These are phyloP conservation scores for Metopolophium dirhodum DNA, from an alignment of 1,140 invertebrate genomes.

Conservation along the genomic window DNA sequence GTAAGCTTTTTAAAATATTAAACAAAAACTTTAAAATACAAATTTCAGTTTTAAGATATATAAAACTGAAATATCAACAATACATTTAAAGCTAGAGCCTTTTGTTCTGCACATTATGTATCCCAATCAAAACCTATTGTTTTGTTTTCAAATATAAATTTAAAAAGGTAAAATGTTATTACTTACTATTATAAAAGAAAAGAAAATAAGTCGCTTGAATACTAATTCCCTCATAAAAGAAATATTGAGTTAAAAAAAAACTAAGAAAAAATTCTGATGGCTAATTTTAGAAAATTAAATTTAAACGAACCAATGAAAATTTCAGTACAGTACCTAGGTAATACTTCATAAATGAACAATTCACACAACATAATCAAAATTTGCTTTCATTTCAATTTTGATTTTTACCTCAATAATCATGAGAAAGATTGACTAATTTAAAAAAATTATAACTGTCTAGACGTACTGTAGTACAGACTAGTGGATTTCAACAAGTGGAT, in stretches of 20 bases:
- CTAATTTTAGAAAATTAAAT: neutral
- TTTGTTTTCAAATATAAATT: neutral
- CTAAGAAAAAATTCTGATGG: neutral
- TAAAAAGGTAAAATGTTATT: neutral
- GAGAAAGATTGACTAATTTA: neutral
- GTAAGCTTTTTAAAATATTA: neutral
- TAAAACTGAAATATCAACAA: neutral
- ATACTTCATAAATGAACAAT: neutral
- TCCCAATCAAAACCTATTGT: neutral
- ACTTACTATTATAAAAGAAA: neutral
- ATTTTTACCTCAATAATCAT: neutral
- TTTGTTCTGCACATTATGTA: neutral
- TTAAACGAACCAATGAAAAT: neutral
- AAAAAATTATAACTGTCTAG: too few species aligned
- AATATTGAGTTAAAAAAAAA: neutral
- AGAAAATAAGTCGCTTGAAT: neutral
- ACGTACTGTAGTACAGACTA: neutral
- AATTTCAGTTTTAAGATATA: neutral
- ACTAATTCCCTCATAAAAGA: neutral
- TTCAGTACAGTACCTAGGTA: neutral
- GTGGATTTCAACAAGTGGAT: neutral
- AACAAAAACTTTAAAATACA: neutral
- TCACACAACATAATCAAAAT: neutral
- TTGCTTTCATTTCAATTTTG: neutral
- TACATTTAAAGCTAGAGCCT: neutral